These are phyloP conservation scores for Arge pagana DNA, from an alignment of 2,888 invertebrate species.

Conservation along the genomic window DNA sequence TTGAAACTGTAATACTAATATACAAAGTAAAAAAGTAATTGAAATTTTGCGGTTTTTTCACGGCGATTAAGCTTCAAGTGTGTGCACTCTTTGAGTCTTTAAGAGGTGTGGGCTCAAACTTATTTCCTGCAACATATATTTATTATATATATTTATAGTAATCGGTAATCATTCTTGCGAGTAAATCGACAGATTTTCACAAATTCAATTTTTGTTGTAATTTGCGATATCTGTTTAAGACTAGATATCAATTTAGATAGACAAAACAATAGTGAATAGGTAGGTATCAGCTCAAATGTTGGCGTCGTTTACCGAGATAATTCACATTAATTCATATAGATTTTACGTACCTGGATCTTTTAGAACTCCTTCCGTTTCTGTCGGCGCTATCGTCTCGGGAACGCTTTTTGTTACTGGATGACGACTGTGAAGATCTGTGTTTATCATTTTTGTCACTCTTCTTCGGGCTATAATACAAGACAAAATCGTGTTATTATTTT, in stretches of 20 bases:
- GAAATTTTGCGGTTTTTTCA: slow-evolving; percentile 25
- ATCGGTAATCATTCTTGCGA: too few species aligned
- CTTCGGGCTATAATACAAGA: slow-evolving; percentile 50
- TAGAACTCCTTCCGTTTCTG: slow-evolving; percentile 65
- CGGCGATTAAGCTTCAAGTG: slow-evolving; percentile 32
- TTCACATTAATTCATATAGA: slow-evolving; percentile 1
- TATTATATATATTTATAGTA: too few species aligned
- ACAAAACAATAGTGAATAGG: slow-evolving; percentile 2
- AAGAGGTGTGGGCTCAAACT: slow-evolving; percentile 21
- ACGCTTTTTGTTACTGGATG: slow-evolving; percentile 69
- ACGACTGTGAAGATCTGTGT: slow-evolving; percentile 57
- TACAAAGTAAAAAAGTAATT: slow-evolving; percentile 33
- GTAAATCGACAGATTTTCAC: too few species aligned
- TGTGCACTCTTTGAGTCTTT: slow-evolving; percentile 25
- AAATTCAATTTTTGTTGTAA: too few species aligned
- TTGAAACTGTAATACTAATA: slow-evolving; percentile 17
- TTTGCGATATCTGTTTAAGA: too few species aligned
- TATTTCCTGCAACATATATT: slow-evolving; percentile 37
- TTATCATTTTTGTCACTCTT: slow-evolving; percentile 56
- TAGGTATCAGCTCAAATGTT: neutral
- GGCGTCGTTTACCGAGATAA: too few species aligned
- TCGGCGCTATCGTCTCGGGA: slow-evolving; percentile 78
- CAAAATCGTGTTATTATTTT: slow-evolving; percentile 15
- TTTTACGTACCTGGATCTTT: slow-evolving; percentile 67
- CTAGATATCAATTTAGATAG: neutral